phyloP scores from a whole-genome alignment of 2,888 invertebrate genomes.

The Apamea anceps region DNA sequence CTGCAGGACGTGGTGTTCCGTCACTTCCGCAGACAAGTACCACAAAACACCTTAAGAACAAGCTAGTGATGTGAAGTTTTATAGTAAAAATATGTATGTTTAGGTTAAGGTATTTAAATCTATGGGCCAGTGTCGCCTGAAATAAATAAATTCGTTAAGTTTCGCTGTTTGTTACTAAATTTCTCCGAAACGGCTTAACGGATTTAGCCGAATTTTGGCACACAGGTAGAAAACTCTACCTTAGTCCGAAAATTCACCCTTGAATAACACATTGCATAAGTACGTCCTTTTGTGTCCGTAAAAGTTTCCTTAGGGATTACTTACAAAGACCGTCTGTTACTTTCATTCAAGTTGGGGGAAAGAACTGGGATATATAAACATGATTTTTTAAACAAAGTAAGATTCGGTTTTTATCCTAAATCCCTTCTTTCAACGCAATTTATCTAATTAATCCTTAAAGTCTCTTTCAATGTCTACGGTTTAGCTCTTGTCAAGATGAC shows the following conservation, averaged over 20 bases:
- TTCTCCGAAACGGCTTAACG: not conserved
- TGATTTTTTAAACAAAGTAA: slow-evolving; percentile 24
- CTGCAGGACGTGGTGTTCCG: no score
- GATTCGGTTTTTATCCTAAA: slow-evolving; percentile 4
- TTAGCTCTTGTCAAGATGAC: not conserved
- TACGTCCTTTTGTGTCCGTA: not conserved
- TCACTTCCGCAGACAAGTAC: no score
- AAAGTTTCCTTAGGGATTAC: slow-evolving; percentile 13
- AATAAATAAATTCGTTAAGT: not conserved
- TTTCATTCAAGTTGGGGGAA: slow-evolving; percentile 12
- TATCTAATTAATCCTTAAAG: not conserved
- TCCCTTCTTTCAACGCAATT: not conserved
- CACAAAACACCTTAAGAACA: no score
- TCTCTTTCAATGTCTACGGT: slow-evolving; percentile 3
- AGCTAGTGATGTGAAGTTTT: no score
- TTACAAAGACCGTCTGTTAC: not conserved
- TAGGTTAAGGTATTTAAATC: no score
- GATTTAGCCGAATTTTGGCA: not conserved
- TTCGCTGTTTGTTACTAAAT: slow-evolving; percentile 1
- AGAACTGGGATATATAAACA: slow-evolving; percentile 2
- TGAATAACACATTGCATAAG: slow-evolving; percentile 8
- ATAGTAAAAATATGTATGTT: no score
- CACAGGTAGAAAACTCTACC: not conserved
- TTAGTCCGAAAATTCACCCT: not conserved
- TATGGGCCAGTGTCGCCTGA: no score